Evolutionary conservation across 2,113 vertebrate genomes (phyloP).

Genomic region (Rhinopomastus cyanomelas): DNA sequence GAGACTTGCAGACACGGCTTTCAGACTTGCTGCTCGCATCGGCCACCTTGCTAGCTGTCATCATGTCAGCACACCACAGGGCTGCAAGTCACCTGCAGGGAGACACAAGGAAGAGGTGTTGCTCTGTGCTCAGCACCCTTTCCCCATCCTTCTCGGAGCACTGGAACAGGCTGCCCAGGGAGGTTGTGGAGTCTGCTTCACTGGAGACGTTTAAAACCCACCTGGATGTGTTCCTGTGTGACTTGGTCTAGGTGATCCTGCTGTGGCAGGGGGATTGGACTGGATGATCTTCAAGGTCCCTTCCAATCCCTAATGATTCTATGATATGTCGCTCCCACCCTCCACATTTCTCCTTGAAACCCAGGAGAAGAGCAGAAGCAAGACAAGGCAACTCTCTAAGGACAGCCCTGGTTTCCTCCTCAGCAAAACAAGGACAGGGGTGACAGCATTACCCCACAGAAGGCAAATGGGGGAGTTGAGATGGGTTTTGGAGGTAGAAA

Average conservation of each 20-base stretch:
- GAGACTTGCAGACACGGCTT: conserved; percentile 78
- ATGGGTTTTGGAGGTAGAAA: background rate
- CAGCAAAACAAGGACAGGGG: background rate
- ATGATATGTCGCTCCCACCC: too few species aligned
- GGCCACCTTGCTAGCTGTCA: conserved; percentile 84
- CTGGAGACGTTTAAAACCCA: too few species aligned
- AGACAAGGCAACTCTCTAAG: background rate
- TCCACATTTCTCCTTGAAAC: background rate
- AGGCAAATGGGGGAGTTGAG: background rate
- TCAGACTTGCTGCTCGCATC: conserved; percentile 83
- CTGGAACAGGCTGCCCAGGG: too few species aligned
- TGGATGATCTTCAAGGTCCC: too few species aligned
- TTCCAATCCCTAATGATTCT: too few species aligned
- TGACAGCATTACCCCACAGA: background rate
- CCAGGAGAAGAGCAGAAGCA: background rate
- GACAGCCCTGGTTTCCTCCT: background rate
- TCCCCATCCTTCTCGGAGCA: background rate
- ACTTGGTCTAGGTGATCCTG: too few species aligned
- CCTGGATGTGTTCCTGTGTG: too few species aligned
- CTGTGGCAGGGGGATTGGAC: too few species aligned
- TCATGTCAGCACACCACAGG: conserved; percentile 87
- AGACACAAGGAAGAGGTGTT: background rate
- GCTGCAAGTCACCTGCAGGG: conserved; percentile 67
- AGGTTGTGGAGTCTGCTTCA: too few species aligned
- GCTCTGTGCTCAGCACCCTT: background rate